Conservation (phyloP, 2,797 vertebrate genomes). For the Lemur catta region DNA sequence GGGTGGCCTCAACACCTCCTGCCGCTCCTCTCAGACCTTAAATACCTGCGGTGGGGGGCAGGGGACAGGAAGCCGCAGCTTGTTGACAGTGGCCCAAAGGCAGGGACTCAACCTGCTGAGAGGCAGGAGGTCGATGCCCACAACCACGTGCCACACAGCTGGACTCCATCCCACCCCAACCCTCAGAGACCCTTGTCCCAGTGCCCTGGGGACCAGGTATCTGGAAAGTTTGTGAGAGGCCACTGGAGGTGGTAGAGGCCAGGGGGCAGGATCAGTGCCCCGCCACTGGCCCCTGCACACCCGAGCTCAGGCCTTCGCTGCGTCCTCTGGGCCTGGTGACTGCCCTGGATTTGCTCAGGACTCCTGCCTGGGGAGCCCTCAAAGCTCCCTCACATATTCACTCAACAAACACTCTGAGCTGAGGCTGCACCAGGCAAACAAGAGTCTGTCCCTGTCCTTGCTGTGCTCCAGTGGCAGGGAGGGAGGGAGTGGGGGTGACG, state of each 20-base stretch:
- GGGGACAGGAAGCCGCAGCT: background rate
- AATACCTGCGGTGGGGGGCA: constrained; percentile 34
- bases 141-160: background rate
- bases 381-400: background rate
- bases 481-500: fast-evolving
- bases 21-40: background rate
- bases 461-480: background rate
- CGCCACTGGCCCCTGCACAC: too few relatives aligned
- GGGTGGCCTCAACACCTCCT: background rate
- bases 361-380: background rate
- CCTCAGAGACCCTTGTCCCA: background rate
- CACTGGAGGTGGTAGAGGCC: background rate
- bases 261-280: background rate
- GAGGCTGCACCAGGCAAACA: background rate
- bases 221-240: background rate
- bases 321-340: background rate
- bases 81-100: constrained; percentile 33
- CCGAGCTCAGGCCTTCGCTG: background rate
- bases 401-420: background rate
- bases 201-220: background rate
- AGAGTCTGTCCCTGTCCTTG: background rate
- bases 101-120: constrained; percentile 33
- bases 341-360: background rate
- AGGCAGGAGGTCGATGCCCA: constrained; percentile 71
- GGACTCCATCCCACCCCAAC: background rate